These are phyloP conservation scores for Struthio camelus DNA, from an alignment of 2,113 vertebrate genomes.

Conservation along the genomic window DNA sequence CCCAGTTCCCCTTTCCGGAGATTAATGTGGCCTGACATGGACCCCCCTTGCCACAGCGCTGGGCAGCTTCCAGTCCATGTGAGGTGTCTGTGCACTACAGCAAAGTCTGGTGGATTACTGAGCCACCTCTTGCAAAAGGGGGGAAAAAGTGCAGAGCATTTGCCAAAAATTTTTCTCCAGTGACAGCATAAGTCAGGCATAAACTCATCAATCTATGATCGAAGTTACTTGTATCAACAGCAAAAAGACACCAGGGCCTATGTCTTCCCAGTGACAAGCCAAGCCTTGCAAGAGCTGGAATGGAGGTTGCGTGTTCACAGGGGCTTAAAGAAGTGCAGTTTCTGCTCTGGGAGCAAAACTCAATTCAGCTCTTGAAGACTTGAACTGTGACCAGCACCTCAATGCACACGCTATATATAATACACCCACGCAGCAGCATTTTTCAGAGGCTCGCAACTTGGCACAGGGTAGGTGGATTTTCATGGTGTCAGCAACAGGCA, in stretches of 20 bases:
- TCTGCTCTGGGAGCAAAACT: background rate
- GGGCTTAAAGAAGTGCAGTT: background rate
- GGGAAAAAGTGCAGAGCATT: background rate
- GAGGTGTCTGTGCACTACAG: background rate
- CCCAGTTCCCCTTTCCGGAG: too few relatives aligned
- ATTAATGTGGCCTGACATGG: background rate
- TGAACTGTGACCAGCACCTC: background rate
- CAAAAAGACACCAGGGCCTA: background rate
- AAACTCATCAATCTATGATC: accelerated
- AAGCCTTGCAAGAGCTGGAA: accelerated
- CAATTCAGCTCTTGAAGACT: background rate
- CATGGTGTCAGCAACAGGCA: background rate
- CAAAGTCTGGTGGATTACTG: background rate
- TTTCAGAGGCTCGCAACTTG: background rate
- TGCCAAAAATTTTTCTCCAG: background rate
- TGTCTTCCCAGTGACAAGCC: background rate
- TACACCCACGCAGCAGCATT: background rate
- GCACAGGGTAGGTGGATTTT: background rate
- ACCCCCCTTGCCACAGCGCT: background rate
- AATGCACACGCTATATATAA: background rate
- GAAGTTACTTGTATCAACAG: background rate
- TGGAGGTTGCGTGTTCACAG: background rate
- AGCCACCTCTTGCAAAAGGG: background rate
- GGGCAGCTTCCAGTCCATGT: background rate
- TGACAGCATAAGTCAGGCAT: background rate